Percentiles rank a stretch among this genome's conserved stretches.
Evolutionary conservation across 2,888 invertebrate species (phyloP).

Genomic region (Yponomeuta plumbellus): DNA sequence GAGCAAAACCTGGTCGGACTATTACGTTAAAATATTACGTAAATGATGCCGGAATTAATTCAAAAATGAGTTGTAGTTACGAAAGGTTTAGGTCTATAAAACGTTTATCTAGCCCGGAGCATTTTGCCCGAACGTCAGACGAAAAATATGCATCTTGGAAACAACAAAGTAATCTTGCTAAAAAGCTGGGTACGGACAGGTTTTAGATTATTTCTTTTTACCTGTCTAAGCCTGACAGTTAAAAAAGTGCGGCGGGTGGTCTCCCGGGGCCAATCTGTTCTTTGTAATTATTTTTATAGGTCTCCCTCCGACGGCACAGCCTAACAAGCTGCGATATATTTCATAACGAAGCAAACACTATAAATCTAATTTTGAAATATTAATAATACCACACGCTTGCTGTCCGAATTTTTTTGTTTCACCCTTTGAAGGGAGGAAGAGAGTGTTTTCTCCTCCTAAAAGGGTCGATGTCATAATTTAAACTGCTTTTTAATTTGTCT

Average conservation of each 20-base stretch:
- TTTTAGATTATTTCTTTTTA: background rate
- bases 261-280: conserved; percentile 36
- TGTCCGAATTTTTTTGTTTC: conserved; percentile 27
- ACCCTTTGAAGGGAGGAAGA: background rate
- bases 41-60: too few relatives aligned
- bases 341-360: conserved; percentile 49
- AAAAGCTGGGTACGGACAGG: background rate
- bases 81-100: too few relatives aligned
- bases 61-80: too few relatives aligned
- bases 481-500: background rate
- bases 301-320: conserved; percentile 30
- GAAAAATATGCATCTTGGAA: too few relatives aligned
- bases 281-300: conserved; percentile 41
- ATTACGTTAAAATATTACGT: too few relatives aligned
- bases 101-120: too few relatives aligned
- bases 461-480: background rate
- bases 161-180: background rate
- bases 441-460: background rate
- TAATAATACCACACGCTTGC: conserved; percentile 36
- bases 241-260: conserved; percentile 36
- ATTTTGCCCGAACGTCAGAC: too few relatives aligned
- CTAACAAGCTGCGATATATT: conserved; percentile 38
- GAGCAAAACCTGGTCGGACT: too few relatives aligned
- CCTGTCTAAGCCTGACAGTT: conserved; percentile 19
- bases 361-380: conserved; percentile 49